phyloP scores from a whole-genome alignment of 2,888 invertebrate species.

The Drosophila acutilabella region DNA sequence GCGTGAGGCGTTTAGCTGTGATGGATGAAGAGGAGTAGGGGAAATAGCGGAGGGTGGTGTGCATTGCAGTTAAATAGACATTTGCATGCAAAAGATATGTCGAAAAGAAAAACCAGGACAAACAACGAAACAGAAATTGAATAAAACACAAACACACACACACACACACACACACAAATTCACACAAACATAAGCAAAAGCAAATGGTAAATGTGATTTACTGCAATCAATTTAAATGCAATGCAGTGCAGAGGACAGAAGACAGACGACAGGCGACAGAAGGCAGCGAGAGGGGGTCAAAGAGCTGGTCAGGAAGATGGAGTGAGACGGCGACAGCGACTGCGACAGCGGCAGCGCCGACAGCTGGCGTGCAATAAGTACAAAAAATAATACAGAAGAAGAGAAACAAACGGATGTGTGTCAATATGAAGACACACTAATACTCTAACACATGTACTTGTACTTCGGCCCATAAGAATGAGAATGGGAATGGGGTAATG shows the following conservation, averaged over 20 bases:
- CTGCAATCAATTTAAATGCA: slow-evolving; percentile 84
- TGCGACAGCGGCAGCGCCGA: slow-evolving; percentile 6
- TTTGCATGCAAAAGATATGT: slow-evolving; percentile 75
- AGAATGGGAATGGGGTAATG: slow-evolving; percentile 50
- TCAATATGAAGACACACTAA: slow-evolving; percentile 38
- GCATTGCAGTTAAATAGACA: slow-evolving; percentile 77
- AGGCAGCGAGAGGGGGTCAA: slow-evolving; percentile 6
- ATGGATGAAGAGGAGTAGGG: not conserved
- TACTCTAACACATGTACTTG: not conserved
- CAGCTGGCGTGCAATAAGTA: slow-evolving; percentile 38
- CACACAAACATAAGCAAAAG: slow-evolving; percentile 16
- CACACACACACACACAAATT: slow-evolving; percentile 21
- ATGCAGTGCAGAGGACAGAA: slow-evolving; percentile 26
- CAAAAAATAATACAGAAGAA: slow-evolving; percentile 2
- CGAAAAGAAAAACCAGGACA: slow-evolving; percentile 68
- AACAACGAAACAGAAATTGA: slow-evolving; percentile 64
- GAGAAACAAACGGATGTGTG: slow-evolving; percentile 50
- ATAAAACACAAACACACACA: slow-evolving; percentile 52
- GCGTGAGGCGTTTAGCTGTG: not conserved
- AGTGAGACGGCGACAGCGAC: slow-evolving; percentile 13
- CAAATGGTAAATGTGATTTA: slow-evolving; percentile 78
- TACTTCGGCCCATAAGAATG: slow-evolving; percentile 28
- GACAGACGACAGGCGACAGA: not conserved
- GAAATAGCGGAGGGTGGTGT: slow-evolving; percentile 20
- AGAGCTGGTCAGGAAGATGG: slow-evolving; percentile 9